Evolutionary conservation across 1,140 invertebrate genomes (phyloP).

Genomic region (Pemphigus obesinymphae): DNA sequence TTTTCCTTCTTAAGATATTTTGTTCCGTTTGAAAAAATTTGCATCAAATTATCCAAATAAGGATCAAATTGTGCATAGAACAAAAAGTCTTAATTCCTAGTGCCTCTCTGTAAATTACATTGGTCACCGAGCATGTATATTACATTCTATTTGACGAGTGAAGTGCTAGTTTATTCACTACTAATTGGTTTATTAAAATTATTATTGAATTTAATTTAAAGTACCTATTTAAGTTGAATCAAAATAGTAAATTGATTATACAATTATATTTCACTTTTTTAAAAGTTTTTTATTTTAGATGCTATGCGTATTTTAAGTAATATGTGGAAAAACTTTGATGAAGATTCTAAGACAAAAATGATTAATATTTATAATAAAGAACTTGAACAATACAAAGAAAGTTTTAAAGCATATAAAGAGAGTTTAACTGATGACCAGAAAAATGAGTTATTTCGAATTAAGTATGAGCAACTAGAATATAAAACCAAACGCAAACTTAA

Average conservation of each 20-base stretch:
- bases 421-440: slow-evolving; percentile 19
- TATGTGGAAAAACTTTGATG: slow-evolving; percentile 19
- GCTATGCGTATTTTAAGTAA: neutral
- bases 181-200: too few relatives aligned
- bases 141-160: too few relatives aligned
- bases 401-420: neutral
- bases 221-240: neutral
- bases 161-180: too few relatives aligned
- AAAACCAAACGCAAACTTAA: slow-evolving; percentile 29
- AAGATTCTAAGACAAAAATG: neutral
- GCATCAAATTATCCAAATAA: too few relatives aligned
- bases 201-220: too few relatives aligned
- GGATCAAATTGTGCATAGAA: too few relatives aligned
- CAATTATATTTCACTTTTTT: neutral
- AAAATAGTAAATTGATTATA: neutral
- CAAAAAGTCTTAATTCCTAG: too few relatives aligned
- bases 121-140: too few relatives aligned
- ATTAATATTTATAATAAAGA: neutral
- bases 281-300: slow-evolving; percentile 1
- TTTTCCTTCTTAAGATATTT: too few relatives aligned
- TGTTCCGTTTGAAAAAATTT: too few relatives aligned
- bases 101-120: too few relatives aligned
- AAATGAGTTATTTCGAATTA: neutral
- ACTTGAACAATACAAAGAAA: slow-evolving; percentile 27
- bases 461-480: neutral